Evolutionary conservation across 1,140 invertebrate genomes (phyloP).

Genomic region (Heliconius hewitsoni): DNA sequence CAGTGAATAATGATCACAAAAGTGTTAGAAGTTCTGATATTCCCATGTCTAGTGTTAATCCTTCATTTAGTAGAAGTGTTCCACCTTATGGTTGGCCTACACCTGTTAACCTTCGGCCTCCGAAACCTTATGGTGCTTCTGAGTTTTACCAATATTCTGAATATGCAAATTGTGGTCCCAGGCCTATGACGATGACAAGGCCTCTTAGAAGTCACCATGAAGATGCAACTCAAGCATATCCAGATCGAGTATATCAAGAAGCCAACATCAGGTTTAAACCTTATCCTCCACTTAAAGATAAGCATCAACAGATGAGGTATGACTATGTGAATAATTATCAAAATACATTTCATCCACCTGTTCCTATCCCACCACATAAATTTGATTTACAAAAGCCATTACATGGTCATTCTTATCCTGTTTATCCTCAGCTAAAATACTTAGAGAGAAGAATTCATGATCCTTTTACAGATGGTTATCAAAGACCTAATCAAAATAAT

Average conservation of each 20-base stretch:
- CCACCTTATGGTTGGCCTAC: slow-evolving; percentile 60
- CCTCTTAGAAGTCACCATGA: slow-evolving; percentile 55
- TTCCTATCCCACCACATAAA: slow-evolving; percentile 60
- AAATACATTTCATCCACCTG: slow-evolving; percentile 61
- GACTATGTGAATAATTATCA: slow-evolving; percentile 71
- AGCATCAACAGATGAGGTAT: slow-evolving; percentile 70
- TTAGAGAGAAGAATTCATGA: slow-evolving; percentile 63
- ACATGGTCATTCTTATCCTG: slow-evolving; percentile 61
- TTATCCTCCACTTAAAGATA: slow-evolving; percentile 67
- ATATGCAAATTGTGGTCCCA: slow-evolving; percentile 58
- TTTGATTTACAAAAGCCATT: slow-evolving; percentile 66
- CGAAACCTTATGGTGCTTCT: slow-evolving; percentile 60
- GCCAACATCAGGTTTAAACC: slow-evolving; percentile 71
- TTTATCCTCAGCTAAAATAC: slow-evolving; percentile 71
- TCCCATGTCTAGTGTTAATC: slow-evolving; percentile 59
- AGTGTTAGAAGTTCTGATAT: slow-evolving; percentile 60
- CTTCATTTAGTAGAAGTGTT: slow-evolving; percentile 45
- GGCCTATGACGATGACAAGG: slow-evolving; percentile 56
- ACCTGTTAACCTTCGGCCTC: slow-evolving; percentile 53
- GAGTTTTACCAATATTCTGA: slow-evolving; percentile 70
- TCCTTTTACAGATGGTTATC: slow-evolving; percentile 63
- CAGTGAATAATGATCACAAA: slow-evolving; percentile 65
- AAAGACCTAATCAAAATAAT: slow-evolving; percentile 56
- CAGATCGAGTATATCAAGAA: slow-evolving; percentile 64
- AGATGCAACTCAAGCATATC: slow-evolving; percentile 57